Conservation (phyloP, 1,140 invertebrate species). For the Macrobrachium nipponense region DNA sequence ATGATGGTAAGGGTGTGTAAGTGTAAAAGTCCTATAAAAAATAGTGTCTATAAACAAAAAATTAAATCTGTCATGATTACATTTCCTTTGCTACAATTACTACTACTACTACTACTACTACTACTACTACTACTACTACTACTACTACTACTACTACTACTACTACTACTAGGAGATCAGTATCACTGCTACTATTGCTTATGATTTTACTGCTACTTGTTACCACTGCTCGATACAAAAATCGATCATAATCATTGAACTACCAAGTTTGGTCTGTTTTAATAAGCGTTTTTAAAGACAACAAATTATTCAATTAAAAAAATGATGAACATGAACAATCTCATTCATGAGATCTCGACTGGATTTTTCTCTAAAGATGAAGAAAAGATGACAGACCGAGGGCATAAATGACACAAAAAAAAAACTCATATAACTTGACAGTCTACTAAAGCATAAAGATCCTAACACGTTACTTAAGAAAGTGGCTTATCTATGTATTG, state of each 20-base stretch:
- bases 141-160: conserved; percentile 21
- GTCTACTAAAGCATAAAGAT: too few relatives aligned
- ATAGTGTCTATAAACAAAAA: neutral
- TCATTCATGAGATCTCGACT: too few relatives aligned
- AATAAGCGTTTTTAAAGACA: too few relatives aligned
- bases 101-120: neutral
- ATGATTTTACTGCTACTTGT: conserved; percentile 1
- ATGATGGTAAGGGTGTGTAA: neutral
- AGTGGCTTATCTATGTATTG: too few relatives aligned
- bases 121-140: conserved; percentile 23
- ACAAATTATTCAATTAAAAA: too few relatives aligned
- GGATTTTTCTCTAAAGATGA: too few relatives aligned
- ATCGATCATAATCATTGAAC: neutral
- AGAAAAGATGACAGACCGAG: too few relatives aligned
- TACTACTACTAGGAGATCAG: neutral
- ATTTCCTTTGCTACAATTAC: neutral
- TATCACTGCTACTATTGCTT: neutral
- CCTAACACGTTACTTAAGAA: too few relatives aligned
- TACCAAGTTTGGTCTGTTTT: neutral
- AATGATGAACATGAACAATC: too few relatives aligned
- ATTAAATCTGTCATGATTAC: neutral
- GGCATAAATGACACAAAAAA: too few relatives aligned
- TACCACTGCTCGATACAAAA: neutral
- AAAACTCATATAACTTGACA: too few relatives aligned
- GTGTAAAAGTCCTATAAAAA: too few relatives aligned